Evolutionary conservation across 2,797 vertebrate species (phyloP).

Genomic region (Okamejei kenojei): DNA sequence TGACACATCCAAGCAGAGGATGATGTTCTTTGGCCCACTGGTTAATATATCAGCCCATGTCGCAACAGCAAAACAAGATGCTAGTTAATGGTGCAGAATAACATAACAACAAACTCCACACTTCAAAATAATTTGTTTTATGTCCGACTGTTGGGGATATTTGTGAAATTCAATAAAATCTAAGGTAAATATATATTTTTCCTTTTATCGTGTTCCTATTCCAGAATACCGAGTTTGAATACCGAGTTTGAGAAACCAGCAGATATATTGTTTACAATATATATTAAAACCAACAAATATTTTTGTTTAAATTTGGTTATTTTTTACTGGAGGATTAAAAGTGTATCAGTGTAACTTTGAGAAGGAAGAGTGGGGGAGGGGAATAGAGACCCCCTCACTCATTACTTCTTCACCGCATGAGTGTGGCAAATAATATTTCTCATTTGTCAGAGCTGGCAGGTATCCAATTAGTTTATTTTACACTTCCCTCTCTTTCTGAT

Average conservation of each 20-base stretch:
- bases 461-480: conserved; percentile 36
- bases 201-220: neutral
- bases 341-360: neutral
- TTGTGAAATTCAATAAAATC: neutral
- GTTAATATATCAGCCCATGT: neutral
- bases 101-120: neutral
- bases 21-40: neutral
- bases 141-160: neutral
- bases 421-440: conserved; percentile 34
- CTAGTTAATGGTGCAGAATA: neutral
- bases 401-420: conserved; percentile 27
- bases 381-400: neutral
- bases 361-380: neutral
- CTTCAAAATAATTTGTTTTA: neutral
- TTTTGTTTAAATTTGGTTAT: neutral
- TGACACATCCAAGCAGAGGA: neutral
- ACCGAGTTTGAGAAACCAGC: neutral
- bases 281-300: no score
- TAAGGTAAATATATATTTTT: neutral
- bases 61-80: neutral
- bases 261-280: no score
- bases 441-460: conserved; percentile 25
- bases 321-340: neutral
- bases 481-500: conserved; percentile 24
- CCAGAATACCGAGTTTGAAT: neutral